Conservation (phyloP, 35 echinoderm and acorn worm genomes). For the Strongylocentrotus purpuratus region DNA sequence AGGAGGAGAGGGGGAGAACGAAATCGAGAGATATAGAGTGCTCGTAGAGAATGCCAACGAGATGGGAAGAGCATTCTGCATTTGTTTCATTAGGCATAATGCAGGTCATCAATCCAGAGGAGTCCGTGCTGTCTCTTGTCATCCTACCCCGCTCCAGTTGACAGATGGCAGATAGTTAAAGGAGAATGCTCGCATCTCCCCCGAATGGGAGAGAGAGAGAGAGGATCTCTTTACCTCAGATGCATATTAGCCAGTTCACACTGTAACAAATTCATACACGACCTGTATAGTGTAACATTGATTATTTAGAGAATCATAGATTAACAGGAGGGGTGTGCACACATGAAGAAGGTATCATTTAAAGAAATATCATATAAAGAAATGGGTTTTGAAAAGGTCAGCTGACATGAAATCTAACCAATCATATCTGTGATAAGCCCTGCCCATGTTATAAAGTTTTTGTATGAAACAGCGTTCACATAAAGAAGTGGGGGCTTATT, state of each 20-base stretch:
- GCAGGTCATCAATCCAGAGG: conserved; percentile 12
- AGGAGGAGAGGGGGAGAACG: background rate
- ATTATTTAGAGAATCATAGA: background rate
- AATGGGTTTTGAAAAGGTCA: too few species aligned
- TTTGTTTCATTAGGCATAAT: conserved; percentile 41
- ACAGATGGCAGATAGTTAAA: conserved; percentile 21
- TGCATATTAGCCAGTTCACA: background rate
- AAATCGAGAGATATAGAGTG: background rate
- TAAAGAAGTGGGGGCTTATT: too few species aligned
- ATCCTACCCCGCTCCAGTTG: background rate
- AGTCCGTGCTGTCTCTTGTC: background rate
- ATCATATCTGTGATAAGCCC: too few species aligned
- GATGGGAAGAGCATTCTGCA: background rate
- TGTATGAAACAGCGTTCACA: too few species aligned
- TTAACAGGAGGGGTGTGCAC: background rate
- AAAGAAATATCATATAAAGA: background rate
- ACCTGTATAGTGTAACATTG: too few species aligned
- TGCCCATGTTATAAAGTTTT: too few species aligned
- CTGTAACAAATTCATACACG: background rate
- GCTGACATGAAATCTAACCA: too few species aligned
- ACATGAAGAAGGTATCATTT: background rate
- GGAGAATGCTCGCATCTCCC: background rate
- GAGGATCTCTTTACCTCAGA: background rate
- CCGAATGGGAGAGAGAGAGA: background rate
- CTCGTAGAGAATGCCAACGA: background rate